Percentiles rank a stretch among this genome's conserved stretches.
These are phyloP conservation scores for Megamerina dolium DNA, from an alignment of 2,888 invertebrate species.

Conservation along the genomic window DNA sequence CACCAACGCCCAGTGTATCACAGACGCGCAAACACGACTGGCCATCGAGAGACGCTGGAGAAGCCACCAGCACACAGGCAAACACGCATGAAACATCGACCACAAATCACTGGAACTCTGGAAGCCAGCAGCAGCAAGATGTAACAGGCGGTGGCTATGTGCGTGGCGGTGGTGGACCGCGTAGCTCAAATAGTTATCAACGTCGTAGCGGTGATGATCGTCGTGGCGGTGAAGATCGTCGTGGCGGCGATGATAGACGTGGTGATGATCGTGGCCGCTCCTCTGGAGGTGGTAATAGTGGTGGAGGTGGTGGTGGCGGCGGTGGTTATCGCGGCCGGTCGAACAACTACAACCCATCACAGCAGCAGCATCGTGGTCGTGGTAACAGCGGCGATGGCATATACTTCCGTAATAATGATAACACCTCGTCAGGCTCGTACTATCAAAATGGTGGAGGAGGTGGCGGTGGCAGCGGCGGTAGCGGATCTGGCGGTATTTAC, in stretches of 20 bases:
- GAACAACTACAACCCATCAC: conserved; percentile 26
- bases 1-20: conserved; percentile 24
- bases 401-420: conserved; percentile 46
- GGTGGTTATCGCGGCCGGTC: conserved; percentile 16
- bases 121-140: conserved; percentile 18
- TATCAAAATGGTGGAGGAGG: conserved; percentile 27
- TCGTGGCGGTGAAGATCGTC: conserved; percentile 31
- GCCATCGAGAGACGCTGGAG: conserved; percentile 22
- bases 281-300: conserved; percentile 3
- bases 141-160: conserved; percentile 18
- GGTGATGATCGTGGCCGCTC: conserved; percentile 31
- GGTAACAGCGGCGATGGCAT: conserved; percentile 33
- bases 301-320: conserved; percentile 17
- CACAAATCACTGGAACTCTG: conserved; percentile 28
- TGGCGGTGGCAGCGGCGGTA: conserved; percentile 28
- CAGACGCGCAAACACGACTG: conserved; percentile 28
- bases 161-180: conserved; percentile 21
- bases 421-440: conserved; percentile 21
- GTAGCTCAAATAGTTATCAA: conserved; percentile 25
- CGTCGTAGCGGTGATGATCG: conserved; percentile 28
- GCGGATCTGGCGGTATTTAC: no score
- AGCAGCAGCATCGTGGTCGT: conserved; percentile 34
- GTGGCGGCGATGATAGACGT: conserved; percentile 32
- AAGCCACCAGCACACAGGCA: conserved; percentile 15
- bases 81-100: conserved; percentile 16